Evolutionary conservation across 2,113 vertebrate genomes (phyloP), one percentile per base, ranked within the genome.

Genomic region (Taurulus bubalis): DNA sequence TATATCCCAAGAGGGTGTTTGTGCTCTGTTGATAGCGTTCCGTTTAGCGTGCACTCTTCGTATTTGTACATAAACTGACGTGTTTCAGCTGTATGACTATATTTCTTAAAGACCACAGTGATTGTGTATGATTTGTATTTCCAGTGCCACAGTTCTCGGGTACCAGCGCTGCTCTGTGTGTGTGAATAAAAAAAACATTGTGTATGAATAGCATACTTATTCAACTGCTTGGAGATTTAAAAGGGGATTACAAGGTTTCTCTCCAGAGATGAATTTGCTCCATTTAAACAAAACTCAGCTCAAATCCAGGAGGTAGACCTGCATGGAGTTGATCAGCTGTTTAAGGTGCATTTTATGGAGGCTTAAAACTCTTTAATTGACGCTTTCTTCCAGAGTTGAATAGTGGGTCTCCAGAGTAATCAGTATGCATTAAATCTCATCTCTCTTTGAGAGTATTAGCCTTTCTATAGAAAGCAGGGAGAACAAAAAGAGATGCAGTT

Each of bases 351-450:
- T 85, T 94, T 95, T 94, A 94, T 90, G 77, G 88, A 92, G 88
- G 87, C 93, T 94, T 92, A 90, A 93, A 92, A 93, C 79, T 93
- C 91, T 94, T 91, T 94, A 94, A 95, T 93, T 91, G 88, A 90
- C 64, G 75, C 88, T 77, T 88, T 89, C 85, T 92, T 82, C 88
- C 75, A 63, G 78, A 92, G 89, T 93, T 90, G 85, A 93, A 87
- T 83, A 58, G 81, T 60, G 59, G 71, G 91, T 93, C 94, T 93
- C 95, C 75, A 71, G 94, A 95, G 94, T 95, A 93, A 95, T 95
- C 93, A 95, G 85, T 95, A 95, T 95, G 94, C 93, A 95, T 95
- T 94, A 91, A 93, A 95, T 91, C 91, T 88, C 91, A 91, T 92
- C 89, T 93, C 84, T 85, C 87, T 90, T 87, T 93, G 91, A 89